phyloP scores from a whole-genome alignment of 1,140 invertebrate genomes.

The Pogonomyrmex barbatus region DNA sequence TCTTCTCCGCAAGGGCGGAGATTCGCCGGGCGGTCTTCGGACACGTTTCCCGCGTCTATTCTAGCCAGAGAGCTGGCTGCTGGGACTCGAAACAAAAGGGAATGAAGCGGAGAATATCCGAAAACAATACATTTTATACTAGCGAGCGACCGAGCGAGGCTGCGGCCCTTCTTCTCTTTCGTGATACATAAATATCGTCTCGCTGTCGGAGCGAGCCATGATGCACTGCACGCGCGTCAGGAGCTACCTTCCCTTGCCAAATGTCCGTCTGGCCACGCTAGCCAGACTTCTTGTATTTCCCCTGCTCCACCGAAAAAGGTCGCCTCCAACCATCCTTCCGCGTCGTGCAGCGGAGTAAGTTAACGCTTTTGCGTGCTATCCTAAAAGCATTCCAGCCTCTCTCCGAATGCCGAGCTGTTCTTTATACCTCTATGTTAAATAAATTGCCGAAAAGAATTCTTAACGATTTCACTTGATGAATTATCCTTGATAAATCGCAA shows the following conservation, averaged over 20 bases:
- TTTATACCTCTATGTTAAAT: neutral
- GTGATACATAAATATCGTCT: constrained; percentile 73
- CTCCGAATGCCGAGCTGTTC: neutral
- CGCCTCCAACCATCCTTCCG: neutral
- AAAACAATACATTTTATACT: constrained; percentile 75
- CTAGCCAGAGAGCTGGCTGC: neutral
- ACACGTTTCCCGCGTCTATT: neutral
- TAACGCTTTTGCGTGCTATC: constrained; percentile 25
- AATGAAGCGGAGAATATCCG: constrained; percentile 73
- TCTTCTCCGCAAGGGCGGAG: constrained; percentile 18
- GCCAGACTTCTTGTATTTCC: constrained; percentile 34
- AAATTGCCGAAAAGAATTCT: neutral
- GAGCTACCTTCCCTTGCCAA: constrained; percentile 66
- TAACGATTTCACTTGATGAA: neutral
- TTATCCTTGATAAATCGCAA: too few relatives aligned
- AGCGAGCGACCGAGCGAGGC: constrained; percentile 47
- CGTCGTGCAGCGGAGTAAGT: neutral
- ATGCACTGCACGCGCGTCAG: constrained; percentile 60
- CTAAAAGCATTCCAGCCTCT: neutral
- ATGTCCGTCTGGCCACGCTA: constrained; percentile 47
- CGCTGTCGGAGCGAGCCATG: constrained; percentile 57
- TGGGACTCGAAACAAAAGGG: constrained; percentile 67
- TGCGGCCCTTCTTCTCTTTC: constrained; percentile 12
- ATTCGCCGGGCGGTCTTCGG: constrained; percentile 11
- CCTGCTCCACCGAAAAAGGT: constrained; percentile 6